These are phyloP conservation scores for Ceratothoa steindachneri DNA, from an alignment of 2,888 invertebrate species.

Conservation along the genomic window DNA sequence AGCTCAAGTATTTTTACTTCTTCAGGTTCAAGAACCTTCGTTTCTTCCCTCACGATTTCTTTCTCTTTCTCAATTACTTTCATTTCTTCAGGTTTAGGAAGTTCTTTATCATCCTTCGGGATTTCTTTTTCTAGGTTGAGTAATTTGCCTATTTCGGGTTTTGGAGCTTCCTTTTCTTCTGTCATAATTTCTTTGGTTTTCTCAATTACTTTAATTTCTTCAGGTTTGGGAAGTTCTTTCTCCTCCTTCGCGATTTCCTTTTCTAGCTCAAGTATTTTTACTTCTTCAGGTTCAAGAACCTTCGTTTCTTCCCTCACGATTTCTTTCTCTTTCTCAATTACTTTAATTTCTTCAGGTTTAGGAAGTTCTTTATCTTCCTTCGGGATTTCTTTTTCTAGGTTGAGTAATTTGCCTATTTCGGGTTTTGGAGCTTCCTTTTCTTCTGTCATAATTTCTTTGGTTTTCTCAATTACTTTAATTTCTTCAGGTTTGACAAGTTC, in stretches of 20 bases:
- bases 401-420: no score
- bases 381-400: conserved; percentile 5
- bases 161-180: no score
- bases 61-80: background rate
- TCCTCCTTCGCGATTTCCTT: no score
- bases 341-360: conserved; percentile 15
- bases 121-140: no score
- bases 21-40: background rate
- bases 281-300: background rate
- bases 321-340: background rate
- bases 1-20: background rate
- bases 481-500: no score
- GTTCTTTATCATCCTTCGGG: no score
- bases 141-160: no score
- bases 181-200: no score
- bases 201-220: background rate
- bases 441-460: no score
- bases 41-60: background rate
- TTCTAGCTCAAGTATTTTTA: background rate
- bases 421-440: no score
- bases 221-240: no score
- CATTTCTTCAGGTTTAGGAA: background rate
- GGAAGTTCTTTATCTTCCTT: conserved; percentile 21
- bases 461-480: no score
- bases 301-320: background rate